Evolutionary conservation across 2,888 invertebrate genomes (phyloP).

Genomic region (Oscheius sp.): DNA sequence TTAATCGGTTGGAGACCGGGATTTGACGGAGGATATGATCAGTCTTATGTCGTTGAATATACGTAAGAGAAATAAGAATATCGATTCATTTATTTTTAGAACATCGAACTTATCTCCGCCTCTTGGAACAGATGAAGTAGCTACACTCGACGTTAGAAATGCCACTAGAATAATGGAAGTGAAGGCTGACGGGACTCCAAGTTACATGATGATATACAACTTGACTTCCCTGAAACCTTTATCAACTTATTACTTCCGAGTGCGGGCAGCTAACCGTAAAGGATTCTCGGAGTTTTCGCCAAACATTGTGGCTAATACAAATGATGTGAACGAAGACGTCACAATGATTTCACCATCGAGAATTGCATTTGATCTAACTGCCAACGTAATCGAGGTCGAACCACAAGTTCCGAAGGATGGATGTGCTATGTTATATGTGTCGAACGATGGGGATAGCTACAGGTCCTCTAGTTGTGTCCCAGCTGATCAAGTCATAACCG

Average conservation of each 20-base stretch:
- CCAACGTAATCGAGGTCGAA: slow-evolving; percentile 45
- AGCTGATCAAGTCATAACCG: slow-evolving; percentile 35
- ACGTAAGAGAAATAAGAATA: background rate
- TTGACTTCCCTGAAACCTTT: slow-evolving; percentile 58
- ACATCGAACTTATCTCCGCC: slow-evolving; percentile 50
- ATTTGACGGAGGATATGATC: slow-evolving; percentile 66
- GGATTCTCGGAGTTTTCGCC: slow-evolving; percentile 62
- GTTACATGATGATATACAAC: slow-evolving; percentile 47
- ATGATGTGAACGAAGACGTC: slow-evolving; percentile 53
- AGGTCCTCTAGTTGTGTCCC: slow-evolving; percentile 49
- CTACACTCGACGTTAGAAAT: slow-evolving; percentile 38
- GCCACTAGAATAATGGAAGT: slow-evolving; percentile 25
- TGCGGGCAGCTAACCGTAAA: slow-evolving; percentile 38
- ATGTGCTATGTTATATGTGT: slow-evolving; percentile 49
- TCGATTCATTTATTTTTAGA: slow-evolving; percentile 7
- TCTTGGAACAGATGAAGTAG: slow-evolving; percentile 34
- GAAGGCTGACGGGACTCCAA: slow-evolving; percentile 34
- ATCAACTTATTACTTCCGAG: slow-evolving; percentile 55
- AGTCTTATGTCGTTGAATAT: slow-evolving; percentile 58
- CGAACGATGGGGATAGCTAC: slow-evolving; percentile 41
- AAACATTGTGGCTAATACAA: slow-evolving; percentile 52
- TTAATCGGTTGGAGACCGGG: slow-evolving; percentile 64
- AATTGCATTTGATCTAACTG: slow-evolving; percentile 34
- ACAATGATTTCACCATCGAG: slow-evolving; percentile 39
- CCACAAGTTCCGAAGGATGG: slow-evolving; percentile 46